Conservation (phyloP, 2,888 invertebrate species). For the Volucella zonaria region DNA sequence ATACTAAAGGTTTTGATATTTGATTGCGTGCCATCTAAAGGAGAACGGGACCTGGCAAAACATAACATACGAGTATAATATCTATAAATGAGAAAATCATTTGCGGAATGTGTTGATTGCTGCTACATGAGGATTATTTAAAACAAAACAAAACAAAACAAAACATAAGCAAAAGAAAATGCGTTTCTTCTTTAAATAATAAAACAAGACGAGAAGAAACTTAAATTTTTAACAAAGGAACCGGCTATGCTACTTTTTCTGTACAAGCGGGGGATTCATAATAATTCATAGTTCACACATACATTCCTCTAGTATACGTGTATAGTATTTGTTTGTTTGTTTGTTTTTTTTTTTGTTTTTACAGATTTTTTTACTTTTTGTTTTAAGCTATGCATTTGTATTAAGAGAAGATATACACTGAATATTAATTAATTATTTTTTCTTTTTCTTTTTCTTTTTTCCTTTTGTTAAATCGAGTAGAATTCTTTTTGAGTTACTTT, state of each 20-base stretch:
- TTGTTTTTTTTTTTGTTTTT: slow-evolving; percentile 31
- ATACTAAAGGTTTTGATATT: slow-evolving; percentile 18
- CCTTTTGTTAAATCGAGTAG: slow-evolving; percentile 46
- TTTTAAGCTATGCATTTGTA: slow-evolving; percentile 53
- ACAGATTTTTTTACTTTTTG: slow-evolving; percentile 34
- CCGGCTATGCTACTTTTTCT: neutral
- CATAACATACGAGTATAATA: slow-evolving; percentile 7
- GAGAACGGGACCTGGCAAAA: neutral
- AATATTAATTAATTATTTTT: slow-evolving; percentile 40
- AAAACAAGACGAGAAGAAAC: neutral
- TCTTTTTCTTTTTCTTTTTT: slow-evolving; percentile 11
- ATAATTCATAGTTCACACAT: neutral
- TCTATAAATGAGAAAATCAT: slow-evolving; percentile 48
- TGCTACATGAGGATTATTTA: slow-evolving; percentile 40
- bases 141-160: slow-evolving; percentile 15
- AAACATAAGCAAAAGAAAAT: slow-evolving; percentile 43
- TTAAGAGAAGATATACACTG: slow-evolving; percentile 57
- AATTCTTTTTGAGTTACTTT: slow-evolving; percentile 45
- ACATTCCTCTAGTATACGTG: neutral
- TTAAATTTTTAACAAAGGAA: slow-evolving; percentile 16
- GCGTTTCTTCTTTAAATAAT: neutral
- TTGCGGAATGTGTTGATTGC: slow-evolving; percentile 69
- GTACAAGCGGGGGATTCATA: slow-evolving; percentile 3
- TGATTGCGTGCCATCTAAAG: slow-evolving; percentile 2
- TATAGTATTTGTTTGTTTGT: slow-evolving; percentile 2